These are phyloP conservation scores for Hylomyscus alleni DNA, from an alignment of 2,797 vertebrate genomes.

Conservation along the genomic window DNA sequence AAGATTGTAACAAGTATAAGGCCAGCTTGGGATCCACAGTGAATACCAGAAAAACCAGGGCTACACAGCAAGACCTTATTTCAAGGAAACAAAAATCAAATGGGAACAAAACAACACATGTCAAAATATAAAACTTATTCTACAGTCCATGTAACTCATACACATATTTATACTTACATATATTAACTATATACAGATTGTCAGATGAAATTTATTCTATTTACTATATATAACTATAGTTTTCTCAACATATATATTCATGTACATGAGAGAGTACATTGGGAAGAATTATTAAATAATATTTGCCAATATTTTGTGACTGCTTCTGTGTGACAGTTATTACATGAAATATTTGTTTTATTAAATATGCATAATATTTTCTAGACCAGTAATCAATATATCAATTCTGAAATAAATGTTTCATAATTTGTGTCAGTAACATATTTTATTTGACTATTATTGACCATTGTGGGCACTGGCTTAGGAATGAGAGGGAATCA, in stretches of 20 bases:
- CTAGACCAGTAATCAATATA: neutral
- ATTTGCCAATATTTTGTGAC: neutral
- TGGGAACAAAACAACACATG: neutral
- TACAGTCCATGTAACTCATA: neutral
- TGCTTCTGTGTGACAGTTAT: neutral
- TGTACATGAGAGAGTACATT: neutral
- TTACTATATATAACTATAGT: neutral
- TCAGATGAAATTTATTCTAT: neutral
- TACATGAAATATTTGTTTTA: neutral
- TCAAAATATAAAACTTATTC: neutral
- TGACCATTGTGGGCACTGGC: neutral
- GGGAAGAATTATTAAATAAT: constrained; percentile 13
- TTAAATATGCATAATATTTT: neutral
- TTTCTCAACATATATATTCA: neutral
- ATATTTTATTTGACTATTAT: neutral
- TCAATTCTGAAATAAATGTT: constrained; percentile 53
- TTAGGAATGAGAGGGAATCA: neutral
- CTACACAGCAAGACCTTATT: neutral
- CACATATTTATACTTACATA: neutral
- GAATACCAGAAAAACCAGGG: neutral
- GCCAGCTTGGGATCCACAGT: neutral
- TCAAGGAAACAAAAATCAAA: neutral
- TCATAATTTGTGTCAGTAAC: neutral
- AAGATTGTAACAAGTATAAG: neutral
- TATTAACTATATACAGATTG: too few species aligned